These are phyloP conservation scores for Gila robusta DNA, from an alignment of 2,797 vertebrate species.

Conservation along the genomic window DNA sequence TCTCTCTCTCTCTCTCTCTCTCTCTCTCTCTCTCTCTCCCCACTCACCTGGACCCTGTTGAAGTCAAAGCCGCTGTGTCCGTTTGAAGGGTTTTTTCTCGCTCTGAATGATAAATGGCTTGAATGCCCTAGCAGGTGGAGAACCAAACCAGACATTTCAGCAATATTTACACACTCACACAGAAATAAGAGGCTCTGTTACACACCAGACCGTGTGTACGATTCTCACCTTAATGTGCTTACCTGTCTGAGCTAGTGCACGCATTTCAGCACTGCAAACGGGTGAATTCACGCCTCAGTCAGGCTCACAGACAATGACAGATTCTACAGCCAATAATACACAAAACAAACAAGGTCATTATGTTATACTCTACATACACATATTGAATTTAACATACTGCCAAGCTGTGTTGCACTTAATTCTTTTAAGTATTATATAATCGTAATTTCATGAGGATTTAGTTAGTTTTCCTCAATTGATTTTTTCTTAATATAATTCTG, in stretches of 20 bases:
- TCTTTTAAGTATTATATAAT: not conserved
- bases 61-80: slow-evolving; percentile 75
- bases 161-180: slow-evolving; percentile 34
- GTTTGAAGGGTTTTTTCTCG: slow-evolving; percentile 68
- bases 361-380: not conserved
- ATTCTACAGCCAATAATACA: not conserved
- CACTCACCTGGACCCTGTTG: slow-evolving; percentile 67
- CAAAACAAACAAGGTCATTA: not conserved
- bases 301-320: slow-evolving; percentile 13
- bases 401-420: not conserved
- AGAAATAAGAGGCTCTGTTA: slow-evolving; percentile 42
- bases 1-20: slow-evolving; percentile 65
- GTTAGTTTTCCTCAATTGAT: not conserved
- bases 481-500: not conserved
- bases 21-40: slow-evolving; percentile 62
- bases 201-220: slow-evolving; percentile 27
- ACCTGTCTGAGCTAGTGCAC: slow-evolving; percentile 35
- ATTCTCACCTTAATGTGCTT: slow-evolving; percentile 47
- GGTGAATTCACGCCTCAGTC: not conserved
- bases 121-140: slow-evolving; percentile 47
- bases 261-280: slow-evolving; percentile 28
- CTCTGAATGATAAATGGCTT: slow-evolving; percentile 58
- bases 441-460: not conserved
- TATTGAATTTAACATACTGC: not conserved
- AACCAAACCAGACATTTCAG: slow-evolving; percentile 53